These are phyloP conservation scores for Rhagonycha fulva DNA, from an alignment of 2,888 invertebrate species.

Conservation along the genomic window DNA sequence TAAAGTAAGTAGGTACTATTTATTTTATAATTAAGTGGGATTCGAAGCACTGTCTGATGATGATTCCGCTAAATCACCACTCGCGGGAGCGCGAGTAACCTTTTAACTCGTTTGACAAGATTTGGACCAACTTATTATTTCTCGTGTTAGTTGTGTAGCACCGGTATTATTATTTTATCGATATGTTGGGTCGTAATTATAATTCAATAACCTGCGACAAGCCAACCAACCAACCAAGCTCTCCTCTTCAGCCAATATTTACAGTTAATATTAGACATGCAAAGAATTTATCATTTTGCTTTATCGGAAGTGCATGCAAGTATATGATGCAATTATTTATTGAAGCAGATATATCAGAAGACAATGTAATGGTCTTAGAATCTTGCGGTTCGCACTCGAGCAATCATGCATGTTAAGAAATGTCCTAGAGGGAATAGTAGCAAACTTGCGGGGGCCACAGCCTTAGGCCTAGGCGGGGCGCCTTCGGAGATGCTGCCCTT, in stretches of 20 bases:
- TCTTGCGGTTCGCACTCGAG: neutral
- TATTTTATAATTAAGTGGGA: neutral
- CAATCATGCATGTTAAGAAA: conserved; percentile 17
- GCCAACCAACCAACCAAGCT: neutral
- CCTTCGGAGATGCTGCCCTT: conserved; percentile 55
- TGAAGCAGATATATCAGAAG: neutral
- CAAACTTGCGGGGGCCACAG: conserved; percentile 52
- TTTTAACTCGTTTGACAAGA: neutral
- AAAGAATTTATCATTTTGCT: neutral
- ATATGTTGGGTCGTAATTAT: neutral
- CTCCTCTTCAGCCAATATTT: neutral
- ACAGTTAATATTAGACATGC: neutral
- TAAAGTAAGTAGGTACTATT: neutral
- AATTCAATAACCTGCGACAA: neutral
- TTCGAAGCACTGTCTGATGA: neutral
- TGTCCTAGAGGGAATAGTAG: conserved; percentile 26
- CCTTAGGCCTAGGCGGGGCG: conserved; percentile 54
- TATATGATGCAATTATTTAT: neutral
- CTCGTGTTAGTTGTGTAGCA: neutral
- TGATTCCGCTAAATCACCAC: neutral
- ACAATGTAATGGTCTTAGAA: conserved; percentile 3
- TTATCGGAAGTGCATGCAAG: neutral
- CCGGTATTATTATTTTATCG: neutral
- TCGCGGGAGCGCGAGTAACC: neutral
- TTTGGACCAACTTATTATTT: neutral